Evolutionary conservation across 1,140 invertebrate genomes (phyloP), one percentile per base, ranked within the genome.

Genomic region (Danaus melanippus): DNA sequence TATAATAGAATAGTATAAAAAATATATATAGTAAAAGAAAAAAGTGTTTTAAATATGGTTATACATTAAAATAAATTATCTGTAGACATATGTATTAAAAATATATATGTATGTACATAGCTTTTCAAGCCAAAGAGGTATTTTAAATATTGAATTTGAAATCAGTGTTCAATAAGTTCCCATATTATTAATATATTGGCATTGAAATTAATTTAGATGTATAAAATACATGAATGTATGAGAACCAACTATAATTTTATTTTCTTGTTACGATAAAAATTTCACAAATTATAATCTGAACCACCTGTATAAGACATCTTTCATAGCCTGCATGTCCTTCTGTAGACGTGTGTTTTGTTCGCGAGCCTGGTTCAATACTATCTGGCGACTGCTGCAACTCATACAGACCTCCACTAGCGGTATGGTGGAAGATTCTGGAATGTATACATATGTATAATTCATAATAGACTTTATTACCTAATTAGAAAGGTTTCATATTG

Each of bases 221-320:
- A n/a, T n/a, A n/a, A n/a, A n/a, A n/a, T n/a, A n/a, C n/a, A n/a
- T n/a, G n/a, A n/a, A n/a, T n/a, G n/a, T n/a, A n/a, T n/a, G n/a
- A n/a, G n/a, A n/a, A n/a, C n/a, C n/a, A n/a, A n/a, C 42, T 46
- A 46, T 15, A 12, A 1, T 46, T 46, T 11, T 15, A 46, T 46
- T 46, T 11, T 11, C 6, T 1, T 32, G 21, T 32, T 32, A 32
- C 21, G 0, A 32, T 7, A 0, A 17, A 32, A n/a, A 48, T 39
- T 0, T 8, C 40, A n/a, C 2, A 12, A 10, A 50, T 39, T 15
- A 39, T 39, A 12, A n/a, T 50, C 4, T 44, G 7, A 51, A 44
- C 42, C 21, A 89, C 89, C 89, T 87, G 67, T 90, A 92, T 47
- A 93, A 84, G 0, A 93, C 88, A 67, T 90, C 91, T 75, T 93